Evolutionary conservation across 2,113 vertebrate genomes (phyloP).

Genomic region (Oreochromis aureus): DNA sequence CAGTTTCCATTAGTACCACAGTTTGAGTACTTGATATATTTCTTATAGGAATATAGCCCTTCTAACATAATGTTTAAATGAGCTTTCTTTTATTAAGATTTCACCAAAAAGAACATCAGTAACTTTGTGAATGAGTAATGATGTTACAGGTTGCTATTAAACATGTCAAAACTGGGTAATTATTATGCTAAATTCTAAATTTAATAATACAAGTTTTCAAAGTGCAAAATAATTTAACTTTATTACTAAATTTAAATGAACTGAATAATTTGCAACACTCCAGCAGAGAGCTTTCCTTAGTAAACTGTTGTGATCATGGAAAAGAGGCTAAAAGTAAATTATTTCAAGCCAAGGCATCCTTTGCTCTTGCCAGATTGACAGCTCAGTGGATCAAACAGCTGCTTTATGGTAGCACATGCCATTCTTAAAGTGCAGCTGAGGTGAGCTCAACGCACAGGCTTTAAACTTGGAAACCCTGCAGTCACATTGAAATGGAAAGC

Average conservation of each 20-base stretch:
- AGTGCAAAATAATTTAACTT: background rate
- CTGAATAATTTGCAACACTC: background rate
- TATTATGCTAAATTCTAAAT: no score
- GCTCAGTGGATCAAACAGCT: background rate
- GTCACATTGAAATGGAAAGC: background rate
- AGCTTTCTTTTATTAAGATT: background rate
- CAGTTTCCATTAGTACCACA: background rate
- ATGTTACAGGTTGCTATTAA: background rate
- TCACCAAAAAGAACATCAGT: background rate
- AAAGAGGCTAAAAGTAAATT: background rate
- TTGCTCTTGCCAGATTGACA: constrained; percentile 17
- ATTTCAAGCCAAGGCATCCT: background rate
- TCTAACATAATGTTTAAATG: background rate
- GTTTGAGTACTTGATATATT: background rate
- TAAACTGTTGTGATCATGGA: background rate
- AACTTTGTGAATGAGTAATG: background rate
- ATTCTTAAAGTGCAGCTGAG: background rate
- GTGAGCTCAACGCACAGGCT: background rate
- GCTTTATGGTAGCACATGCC: background rate
- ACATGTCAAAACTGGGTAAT: background rate
- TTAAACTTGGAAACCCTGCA: background rate
- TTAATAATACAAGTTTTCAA: background rate
- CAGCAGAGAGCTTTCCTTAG: no score
- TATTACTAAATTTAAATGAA: background rate
- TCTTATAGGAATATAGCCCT: background rate